Evolutionary conservation across 2,113 vertebrate genomes (phyloP).

Genomic region (Semicossyphus pulcher): DNA sequence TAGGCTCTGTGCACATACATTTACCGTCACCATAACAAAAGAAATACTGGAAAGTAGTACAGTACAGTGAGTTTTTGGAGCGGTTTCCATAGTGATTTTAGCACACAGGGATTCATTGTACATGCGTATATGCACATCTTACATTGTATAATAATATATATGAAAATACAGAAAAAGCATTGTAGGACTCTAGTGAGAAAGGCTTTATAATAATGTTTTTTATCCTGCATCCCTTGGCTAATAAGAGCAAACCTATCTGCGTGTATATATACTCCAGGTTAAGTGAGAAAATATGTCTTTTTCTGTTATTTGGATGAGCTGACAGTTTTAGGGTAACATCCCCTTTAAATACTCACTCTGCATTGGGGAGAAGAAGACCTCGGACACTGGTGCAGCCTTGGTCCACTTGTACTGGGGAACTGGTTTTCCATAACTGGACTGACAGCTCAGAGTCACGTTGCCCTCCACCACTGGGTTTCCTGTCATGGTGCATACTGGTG

Average conservation of each 20-base stretch:
- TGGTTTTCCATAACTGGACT: conserved; percentile 89
- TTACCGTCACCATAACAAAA: too few species aligned
- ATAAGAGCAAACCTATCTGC: not conserved
- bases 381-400: conserved; percentile 76
- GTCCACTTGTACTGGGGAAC: conserved; percentile 89
- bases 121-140: too few species aligned
- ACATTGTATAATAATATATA: too few species aligned
- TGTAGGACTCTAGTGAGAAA: too few species aligned
- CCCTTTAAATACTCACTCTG: conserved; percentile 81
- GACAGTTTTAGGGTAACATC: not conserved
- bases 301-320: not conserved
- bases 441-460: conserved; percentile 91
- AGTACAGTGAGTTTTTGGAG: not conserved
- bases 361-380: conserved; percentile 88
- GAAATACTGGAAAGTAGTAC: not conserved
- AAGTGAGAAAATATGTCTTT: not conserved
- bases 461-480: conserved; percentile 83
- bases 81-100: too few species aligned
- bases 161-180: too few species aligned
- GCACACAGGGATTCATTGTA: too few species aligned
- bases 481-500: conserved; percentile 85
- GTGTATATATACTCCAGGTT: not conserved
- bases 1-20: too few species aligned
- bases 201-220: too few species aligned
- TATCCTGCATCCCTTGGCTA: not conserved